Evolutionary conservation across 1,140 invertebrate genomes (phyloP), one percentile per base, ranked within the genome.

Genomic region (Drosophila sproati): DNA sequence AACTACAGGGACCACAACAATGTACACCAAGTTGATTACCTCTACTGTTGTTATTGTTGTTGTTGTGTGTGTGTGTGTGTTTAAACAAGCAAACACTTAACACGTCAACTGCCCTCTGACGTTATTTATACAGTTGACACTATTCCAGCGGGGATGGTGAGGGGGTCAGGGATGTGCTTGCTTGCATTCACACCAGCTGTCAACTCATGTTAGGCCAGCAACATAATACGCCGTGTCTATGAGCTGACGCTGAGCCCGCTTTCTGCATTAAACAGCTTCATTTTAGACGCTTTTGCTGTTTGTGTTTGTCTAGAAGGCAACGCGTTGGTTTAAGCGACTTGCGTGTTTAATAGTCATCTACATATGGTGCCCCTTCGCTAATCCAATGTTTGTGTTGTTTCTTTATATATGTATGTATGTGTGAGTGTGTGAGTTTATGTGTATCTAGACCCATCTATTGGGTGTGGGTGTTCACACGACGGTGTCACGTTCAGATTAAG

Each of bases 281-380:
- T 60, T 35, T 35, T 5, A 34, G 43, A 31, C 50, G 12, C 48
- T 59, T 10, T 41, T 34, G 34, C 8, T 12, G 10, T 34, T 35
- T 29, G 50, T 66, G 51, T 47, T 6, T 54, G 60, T 29, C 47
- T 59, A 5, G 28, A 28, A 37, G 37, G 6, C 61, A 52, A 54
- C 43, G 64, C 64, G 83, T 83, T 88, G 78, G 83, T 78, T 83
- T 78, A 78, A 86, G 82, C 70, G 62, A 56, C 74, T 78, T 78
- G 78, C 83, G 85, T 87, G 83, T 72, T 82, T 87, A 56, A 83
- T 78, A 73, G 61, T 55, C 63, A 73, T 57, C 55, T 69, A 47
- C 72, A 72, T 66, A 69, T 77, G 68, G 39, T 45, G 41, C 67
- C 37, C 56, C 63, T 7, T 32, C 63, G 35, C 50, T 12, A 48